Evolutionary conservation across 2,113 vertebrate genomes (phyloP).

Genomic region (Siphamia tubifer): DNA sequence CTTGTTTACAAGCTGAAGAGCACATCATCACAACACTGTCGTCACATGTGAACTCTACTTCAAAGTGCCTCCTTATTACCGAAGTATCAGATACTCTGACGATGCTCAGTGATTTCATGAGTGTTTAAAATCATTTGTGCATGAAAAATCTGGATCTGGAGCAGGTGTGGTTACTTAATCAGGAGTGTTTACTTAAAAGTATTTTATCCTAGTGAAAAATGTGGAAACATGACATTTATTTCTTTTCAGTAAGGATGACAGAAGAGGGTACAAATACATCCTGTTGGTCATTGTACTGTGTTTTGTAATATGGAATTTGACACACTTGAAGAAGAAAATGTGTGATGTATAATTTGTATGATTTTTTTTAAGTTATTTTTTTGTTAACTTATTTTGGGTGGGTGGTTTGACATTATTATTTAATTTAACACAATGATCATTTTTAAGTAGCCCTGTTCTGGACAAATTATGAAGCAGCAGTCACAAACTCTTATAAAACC

Average conservation of each 20-base stretch:
- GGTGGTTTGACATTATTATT: slow-evolving; percentile 60
- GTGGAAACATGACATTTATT: slow-evolving; percentile 49
- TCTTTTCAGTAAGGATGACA: slow-evolving; percentile 36
- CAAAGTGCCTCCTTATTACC: background rate
- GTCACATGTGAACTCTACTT: background rate
- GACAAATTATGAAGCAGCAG: slow-evolving; percentile 66
- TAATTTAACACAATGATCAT: slow-evolving; percentile 61
- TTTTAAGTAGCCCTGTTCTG: slow-evolving; percentile 78
- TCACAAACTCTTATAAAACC: slow-evolving; percentile 50
- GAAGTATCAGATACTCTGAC: slow-evolving; percentile 26
- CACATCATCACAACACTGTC: background rate
- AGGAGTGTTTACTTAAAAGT: slow-evolving; percentile 27
- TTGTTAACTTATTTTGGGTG: slow-evolving; percentile 74
- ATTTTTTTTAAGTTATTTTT: slow-evolving; percentile 66
- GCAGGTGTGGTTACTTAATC: slow-evolving; percentile 68
- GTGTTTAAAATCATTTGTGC: slow-evolving; percentile 43
- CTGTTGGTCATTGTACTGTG: slow-evolving; percentile 25
- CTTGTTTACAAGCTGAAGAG: slow-evolving; percentile 30
- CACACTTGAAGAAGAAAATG: slow-evolving; percentile 30
- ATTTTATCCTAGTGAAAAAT: slow-evolving; percentile 62
- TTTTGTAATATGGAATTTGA: slow-evolving; percentile 39
- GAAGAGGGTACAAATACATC: slow-evolving; percentile 24
- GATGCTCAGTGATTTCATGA: slow-evolving; percentile 50
- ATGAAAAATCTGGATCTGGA: slow-evolving; percentile 56
- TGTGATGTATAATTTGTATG: slow-evolving; percentile 34